phyloP scores from a whole-genome alignment of 2,113 vertebrate species.

The Cynoglossus semilaevis region DNA sequence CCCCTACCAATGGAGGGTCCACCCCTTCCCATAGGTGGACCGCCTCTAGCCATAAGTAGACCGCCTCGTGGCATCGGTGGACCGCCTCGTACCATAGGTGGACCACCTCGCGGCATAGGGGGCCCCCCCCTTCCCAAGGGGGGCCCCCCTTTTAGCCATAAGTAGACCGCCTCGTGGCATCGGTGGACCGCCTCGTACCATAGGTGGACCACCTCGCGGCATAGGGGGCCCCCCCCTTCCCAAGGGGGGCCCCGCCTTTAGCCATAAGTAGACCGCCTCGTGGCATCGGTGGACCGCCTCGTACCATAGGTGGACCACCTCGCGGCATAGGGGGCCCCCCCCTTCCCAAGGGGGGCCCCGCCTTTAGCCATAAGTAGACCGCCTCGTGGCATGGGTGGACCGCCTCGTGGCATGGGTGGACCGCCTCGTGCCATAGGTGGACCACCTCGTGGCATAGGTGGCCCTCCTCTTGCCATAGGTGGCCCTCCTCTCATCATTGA shows the following conservation, averaged over 20 bases:
- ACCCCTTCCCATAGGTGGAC: conserved; percentile 43
- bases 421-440: conserved; percentile 50
- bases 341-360: conserved; percentile 44
- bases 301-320: conserved; percentile 69
- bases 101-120: conserved; percentile 46
- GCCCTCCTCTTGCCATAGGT: conserved; percentile 21
- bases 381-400: conserved; percentile 51
- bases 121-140: conserved; percentile 68
- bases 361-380: conserved; percentile 44
- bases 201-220: conserved; percentile 56
- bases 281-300: conserved; percentile 36
- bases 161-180: conserved; percentile 63
- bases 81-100: conserved; percentile 71
- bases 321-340: conserved; percentile 61
- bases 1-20: conserved; percentile 74
- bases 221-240: conserved; percentile 68
- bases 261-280: conserved; percentile 64
- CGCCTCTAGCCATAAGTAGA: conserved; percentile 57
- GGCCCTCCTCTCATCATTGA: conserved; percentile 60
- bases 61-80: conserved; percentile 37
- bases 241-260: conserved; percentile 16
- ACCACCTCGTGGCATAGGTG: conserved; percentile 63
- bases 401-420: conserved; percentile 67
- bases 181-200: conserved; percentile 60
- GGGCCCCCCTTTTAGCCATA: conserved; percentile 21